Percentiles rank a stretch among this genome's conserved stretches.
Evolutionary conservation across 2,113 vertebrate genomes (phyloP).

Genomic region (Trematomus loennbergii): DNA sequence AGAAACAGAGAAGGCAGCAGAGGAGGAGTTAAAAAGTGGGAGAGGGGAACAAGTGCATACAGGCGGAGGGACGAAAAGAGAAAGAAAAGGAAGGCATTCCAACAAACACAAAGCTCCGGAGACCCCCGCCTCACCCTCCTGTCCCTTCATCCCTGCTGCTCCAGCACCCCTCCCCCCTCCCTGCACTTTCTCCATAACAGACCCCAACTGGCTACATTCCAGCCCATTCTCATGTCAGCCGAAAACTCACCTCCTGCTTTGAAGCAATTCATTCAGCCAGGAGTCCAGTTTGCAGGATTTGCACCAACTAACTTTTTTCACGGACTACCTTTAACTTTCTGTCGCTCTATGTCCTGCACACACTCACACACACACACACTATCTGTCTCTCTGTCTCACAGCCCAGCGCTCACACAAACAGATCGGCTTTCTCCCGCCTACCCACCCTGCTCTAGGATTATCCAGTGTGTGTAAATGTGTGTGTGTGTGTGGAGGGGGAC

Average conservation of each 20-base stretch:
- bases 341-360: constrained; percentile 1
- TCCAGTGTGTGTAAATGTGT: constrained; percentile 48
- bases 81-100: constrained; percentile 78
- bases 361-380: constrained; percentile 36
- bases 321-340: constrained; percentile 34
- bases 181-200: constrained; percentile 46
- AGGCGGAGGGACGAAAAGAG: constrained; percentile 48
- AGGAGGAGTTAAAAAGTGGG: constrained; percentile 37
- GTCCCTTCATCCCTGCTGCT: constrained; percentile 61
- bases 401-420: constrained; percentile 68
- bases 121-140: constrained; percentile 40
- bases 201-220: constrained; percentile 74
- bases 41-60: constrained; percentile 75
- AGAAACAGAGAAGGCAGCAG: constrained; percentile 41
- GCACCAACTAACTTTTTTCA: constrained; percentile 48
- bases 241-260: constrained; percentile 72
- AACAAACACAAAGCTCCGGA: constrained; percentile 70
- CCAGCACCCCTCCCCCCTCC: constrained; percentile 58
- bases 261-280: constrained; percentile 74
- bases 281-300: constrained; percentile 37
- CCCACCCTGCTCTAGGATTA: constrained; percentile 68
- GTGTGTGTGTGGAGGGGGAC: constrained; percentile 24
- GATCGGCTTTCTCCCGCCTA: constrained; percentile 81
- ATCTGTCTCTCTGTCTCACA: constrained; percentile 57
- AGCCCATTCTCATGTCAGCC: constrained; percentile 24